Evolutionary conservation across 2,797 vertebrate genomes (phyloP).

Genomic region (Tenualosa ilisha): DNA sequence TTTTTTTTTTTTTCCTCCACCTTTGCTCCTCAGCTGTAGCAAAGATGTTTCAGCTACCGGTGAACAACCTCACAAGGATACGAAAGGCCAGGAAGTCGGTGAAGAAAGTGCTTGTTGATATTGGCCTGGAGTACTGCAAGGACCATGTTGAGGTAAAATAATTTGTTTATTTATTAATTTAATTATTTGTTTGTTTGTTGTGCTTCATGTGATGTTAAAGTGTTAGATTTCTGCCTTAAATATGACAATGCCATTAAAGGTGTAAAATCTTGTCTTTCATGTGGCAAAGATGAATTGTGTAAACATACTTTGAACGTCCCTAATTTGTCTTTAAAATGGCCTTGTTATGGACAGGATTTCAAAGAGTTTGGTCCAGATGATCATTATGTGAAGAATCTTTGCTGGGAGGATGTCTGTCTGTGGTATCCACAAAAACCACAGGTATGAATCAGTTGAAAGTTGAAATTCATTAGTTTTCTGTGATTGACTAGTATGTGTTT

Average conservation of each 20-base stretch:
- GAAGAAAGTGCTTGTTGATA: conserved; percentile 94
- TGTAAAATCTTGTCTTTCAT: neutral
- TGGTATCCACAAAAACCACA: conserved; percentile 98
- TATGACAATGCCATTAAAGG: neutral
- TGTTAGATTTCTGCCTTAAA: too few relatives aligned
- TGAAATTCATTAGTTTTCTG: neutral
- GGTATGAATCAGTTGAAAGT: conserved; percentile 69
- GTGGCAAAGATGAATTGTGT: neutral
- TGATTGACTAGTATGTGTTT: neutral
- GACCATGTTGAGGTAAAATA: conserved; percentile 89
- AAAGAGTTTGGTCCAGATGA: conserved; percentile 95
- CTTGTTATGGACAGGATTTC: conserved; percentile 81
- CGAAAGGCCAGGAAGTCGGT: conserved; percentile 97
- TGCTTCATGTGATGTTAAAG: too few relatives aligned
- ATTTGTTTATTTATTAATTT: neutral
- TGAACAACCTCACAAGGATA: conserved; percentile 97
- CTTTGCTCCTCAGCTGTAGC: conserved; percentile 68
- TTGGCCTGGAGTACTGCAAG: conserved; percentile 97
- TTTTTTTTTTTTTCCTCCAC: conserved; percentile 28
- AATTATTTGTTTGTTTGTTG: neutral
- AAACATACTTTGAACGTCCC: neutral
- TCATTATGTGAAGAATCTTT: conserved; percentile 86
- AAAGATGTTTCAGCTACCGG: conserved; percentile 99
- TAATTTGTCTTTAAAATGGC: neutral
- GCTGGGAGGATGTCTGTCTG: conserved; percentile 92